Conservation (phyloP, 1,140 invertebrate genomes). For the Pachyrhynchus sulphureomaculatus region DNA sequence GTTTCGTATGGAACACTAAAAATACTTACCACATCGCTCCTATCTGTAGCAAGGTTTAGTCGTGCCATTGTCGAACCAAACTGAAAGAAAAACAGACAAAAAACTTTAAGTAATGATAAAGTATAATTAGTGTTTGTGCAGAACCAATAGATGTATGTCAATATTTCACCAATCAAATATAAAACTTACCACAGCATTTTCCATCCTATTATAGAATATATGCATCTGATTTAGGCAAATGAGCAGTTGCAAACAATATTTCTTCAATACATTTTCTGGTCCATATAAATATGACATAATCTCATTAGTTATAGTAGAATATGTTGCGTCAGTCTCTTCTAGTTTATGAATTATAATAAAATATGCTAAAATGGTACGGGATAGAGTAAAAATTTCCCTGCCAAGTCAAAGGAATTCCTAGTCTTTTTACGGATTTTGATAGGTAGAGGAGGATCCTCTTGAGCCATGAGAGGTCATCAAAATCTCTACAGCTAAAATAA, state of each 20-base stretch:
- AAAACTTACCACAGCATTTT: constrained; percentile 9
- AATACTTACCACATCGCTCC: constrained; percentile 13
- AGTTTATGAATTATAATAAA: constrained; percentile 34
- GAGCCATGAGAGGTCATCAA: constrained; percentile 29
- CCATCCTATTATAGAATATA: constrained; percentile 8
- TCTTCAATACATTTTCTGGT: constrained; percentile 17
- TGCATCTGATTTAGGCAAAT: constrained; percentile 26
- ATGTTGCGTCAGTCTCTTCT: constrained; percentile 31
- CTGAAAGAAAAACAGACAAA: not conserved
- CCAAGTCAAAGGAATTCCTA: constrained; percentile 20
- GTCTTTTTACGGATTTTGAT: constrained; percentile 22
- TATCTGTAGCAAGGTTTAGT: not conserved
- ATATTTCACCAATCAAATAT: not conserved
- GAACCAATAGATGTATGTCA: not conserved
- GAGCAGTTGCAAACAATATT: constrained; percentile 27
- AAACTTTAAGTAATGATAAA: not conserved
- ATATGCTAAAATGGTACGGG: constrained; percentile 18
- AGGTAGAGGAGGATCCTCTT: constrained; percentile 29
- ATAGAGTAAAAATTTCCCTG: constrained; percentile 23
- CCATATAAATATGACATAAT: constrained; percentile 32
- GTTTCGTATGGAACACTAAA: too few species aligned
- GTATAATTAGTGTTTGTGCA: not conserved
- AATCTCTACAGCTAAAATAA: constrained; percentile 20
- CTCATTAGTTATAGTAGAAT: constrained; percentile 31
- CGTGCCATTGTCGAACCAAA: constrained; percentile 16